phyloP scores from a whole-genome alignment of 23 tunicate species.

The Corella eumyota region DNA sequence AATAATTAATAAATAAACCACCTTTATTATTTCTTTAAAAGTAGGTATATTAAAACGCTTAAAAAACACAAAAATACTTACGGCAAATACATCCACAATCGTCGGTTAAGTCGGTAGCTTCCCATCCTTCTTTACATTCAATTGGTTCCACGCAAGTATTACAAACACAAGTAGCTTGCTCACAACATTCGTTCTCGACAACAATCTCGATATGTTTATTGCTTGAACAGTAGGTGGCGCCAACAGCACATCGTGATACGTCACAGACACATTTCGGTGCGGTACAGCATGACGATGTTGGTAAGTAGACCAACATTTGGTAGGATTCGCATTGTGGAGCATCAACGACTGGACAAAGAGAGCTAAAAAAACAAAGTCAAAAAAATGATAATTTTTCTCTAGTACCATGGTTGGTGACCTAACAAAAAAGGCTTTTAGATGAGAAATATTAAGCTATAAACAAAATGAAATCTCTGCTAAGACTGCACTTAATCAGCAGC shows the following conservation, averaged over 20 bases:
- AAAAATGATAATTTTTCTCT: too few relatives aligned
- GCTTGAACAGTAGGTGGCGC: slow-evolving; percentile 37
- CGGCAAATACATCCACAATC: slow-evolving; percentile 76
- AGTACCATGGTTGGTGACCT: too few relatives aligned
- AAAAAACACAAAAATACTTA: too few relatives aligned
- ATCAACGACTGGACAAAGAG: slow-evolving; percentile 59
- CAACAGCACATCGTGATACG: slow-evolving; percentile 27
- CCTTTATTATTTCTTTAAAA: too few relatives aligned
- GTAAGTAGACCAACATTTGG: slow-evolving; percentile 34
- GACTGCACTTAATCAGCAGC: too few relatives aligned
- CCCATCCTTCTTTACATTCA: slow-evolving; percentile 72
- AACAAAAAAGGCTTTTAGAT: too few relatives aligned
- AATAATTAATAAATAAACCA: too few relatives aligned
- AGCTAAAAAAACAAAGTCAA: slow-evolving; percentile 20
- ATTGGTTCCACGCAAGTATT: slow-evolving; percentile 62
- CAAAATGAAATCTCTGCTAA: too few relatives aligned
- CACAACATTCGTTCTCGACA: slow-evolving; percentile 65
- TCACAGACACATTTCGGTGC: slow-evolving; percentile 65
- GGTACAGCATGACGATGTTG: slow-evolving; percentile 73
- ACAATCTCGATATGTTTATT: slow-evolving; percentile 50
- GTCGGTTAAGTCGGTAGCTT: slow-evolving; percentile 43
- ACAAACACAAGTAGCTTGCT: slow-evolving; percentile 65
- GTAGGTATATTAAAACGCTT: too few relatives aligned
- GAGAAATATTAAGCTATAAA: too few relatives aligned
- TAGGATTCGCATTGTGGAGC: slow-evolving; percentile 55